phyloP scores from a whole-genome alignment of 2,888 invertebrate genomes.

The Lepidochrysops patricia region DNA sequence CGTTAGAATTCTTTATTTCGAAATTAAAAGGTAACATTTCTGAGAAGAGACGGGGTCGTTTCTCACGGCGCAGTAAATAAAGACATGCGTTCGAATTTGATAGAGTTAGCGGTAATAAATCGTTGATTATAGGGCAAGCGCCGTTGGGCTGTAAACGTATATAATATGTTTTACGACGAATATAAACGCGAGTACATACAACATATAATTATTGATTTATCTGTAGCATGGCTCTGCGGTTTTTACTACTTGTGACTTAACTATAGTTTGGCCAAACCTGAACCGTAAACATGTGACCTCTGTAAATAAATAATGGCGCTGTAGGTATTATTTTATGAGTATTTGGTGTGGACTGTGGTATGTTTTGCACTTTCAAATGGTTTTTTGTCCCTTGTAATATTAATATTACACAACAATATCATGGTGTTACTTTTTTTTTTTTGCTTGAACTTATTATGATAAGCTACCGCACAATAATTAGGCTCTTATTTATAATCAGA shows the following conservation, averaged over 20 bases:
- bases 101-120: constrained; percentile 64
- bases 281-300: too few relatives aligned
- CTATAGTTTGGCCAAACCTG: too few relatives aligned
- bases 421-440: too few relatives aligned
- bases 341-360: too few relatives aligned
- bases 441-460: too few relatives aligned
- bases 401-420: too few relatives aligned
- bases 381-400: too few relatives aligned
- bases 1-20: constrained; percentile 60
- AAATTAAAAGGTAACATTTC: constrained; percentile 63
- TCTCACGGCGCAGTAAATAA: constrained; percentile 53
- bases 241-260: not conserved
- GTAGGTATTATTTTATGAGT: too few relatives aligned
- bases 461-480: too few relatives aligned
- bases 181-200: constrained; percentile 40
- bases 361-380: too few relatives aligned
- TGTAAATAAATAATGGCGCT: too few relatives aligned
- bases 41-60: constrained; percentile 45
- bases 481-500: too few relatives aligned
- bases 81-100: constrained; percentile 47
- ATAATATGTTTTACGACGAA: constrained; percentile 54
- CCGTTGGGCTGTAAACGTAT: constrained; percentile 57
- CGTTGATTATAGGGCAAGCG: constrained; percentile 61
- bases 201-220: not conserved
- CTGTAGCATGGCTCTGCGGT: not conserved